These are phyloP conservation scores for Oikopleura vanhoeffeni DNA, from an alignment of 23 tunicate genomes.

Conservation along the genomic window DNA sequence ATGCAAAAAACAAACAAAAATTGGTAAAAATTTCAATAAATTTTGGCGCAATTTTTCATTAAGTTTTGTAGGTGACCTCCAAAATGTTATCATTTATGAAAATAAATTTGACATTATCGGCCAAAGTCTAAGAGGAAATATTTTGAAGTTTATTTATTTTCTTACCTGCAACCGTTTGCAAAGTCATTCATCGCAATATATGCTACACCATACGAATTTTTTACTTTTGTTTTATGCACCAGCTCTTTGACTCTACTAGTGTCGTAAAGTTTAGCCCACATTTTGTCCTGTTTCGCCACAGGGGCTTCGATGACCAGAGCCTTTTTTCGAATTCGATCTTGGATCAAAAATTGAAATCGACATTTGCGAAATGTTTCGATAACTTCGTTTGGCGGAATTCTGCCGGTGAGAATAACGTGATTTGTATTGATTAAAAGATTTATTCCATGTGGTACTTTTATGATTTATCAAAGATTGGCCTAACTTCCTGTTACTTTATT, in stretches of 20 bases:
- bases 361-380: not conserved
- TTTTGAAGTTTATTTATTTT: no score
- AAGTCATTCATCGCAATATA: not conserved
- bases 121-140: no score
- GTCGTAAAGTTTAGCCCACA: not conserved
- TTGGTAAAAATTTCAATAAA: no score
- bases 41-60: no score
- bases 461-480: no score
- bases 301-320: not conserved
- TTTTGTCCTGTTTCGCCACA: not conserved
- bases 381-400: not conserved
- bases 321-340: not conserved
- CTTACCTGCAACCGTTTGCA: not conserved
- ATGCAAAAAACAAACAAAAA: no score
- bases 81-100: no score
- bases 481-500: no score
- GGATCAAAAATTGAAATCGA: not conserved
- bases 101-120: no score
- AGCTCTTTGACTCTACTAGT: not conserved
- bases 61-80: no score
- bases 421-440: not conserved
- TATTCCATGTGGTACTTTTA: no score
- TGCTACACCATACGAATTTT: constrained; percentile 2
- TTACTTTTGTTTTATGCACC: not conserved
- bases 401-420: constrained; percentile 12